Conservation (phyloP, 2,797 vertebrate species). For the Echiichthys vipera region DNA sequence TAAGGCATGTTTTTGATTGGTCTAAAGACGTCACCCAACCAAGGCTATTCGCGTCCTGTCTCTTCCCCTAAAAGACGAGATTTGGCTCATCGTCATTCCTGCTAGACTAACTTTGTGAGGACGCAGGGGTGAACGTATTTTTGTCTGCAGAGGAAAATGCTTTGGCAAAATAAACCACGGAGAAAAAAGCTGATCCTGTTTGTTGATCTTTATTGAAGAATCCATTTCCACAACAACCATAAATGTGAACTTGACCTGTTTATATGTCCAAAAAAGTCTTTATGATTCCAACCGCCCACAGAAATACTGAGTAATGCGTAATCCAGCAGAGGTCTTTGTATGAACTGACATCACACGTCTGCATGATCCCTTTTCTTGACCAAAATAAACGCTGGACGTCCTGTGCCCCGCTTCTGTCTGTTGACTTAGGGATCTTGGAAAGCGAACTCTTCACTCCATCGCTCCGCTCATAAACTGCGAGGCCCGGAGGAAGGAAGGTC, state of each 20-base stretch:
- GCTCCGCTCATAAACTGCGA: constrained; percentile 27
- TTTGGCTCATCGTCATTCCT: no score
- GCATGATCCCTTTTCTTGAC: constrained; percentile 44
- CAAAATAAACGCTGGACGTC: constrained; percentile 25
- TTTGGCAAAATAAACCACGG: no score
- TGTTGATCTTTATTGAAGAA: no score
- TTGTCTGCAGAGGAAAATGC: no score
- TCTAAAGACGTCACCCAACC: no score
- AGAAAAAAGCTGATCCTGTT: no score
- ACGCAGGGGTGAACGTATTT: no score
- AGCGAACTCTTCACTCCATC: constrained; percentile 49
- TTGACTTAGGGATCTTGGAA: constrained; percentile 35
- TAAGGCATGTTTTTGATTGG: no score
- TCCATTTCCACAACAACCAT: no score
- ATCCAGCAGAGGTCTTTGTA: background rate
- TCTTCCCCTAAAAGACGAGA: no score
- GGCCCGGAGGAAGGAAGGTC: constrained; percentile 62
- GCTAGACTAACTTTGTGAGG: no score
- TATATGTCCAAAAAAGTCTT: background rate
- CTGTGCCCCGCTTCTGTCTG: constrained; percentile 18
- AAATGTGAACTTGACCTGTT: background rate
- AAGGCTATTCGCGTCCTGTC: no score
- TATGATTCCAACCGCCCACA: background rate
- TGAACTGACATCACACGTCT: constrained; percentile 8
- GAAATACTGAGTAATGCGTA: background rate